Evolutionary conservation across 2,797 vertebrate species (phyloP).

Genomic region (Balearica regulorum): DNA sequence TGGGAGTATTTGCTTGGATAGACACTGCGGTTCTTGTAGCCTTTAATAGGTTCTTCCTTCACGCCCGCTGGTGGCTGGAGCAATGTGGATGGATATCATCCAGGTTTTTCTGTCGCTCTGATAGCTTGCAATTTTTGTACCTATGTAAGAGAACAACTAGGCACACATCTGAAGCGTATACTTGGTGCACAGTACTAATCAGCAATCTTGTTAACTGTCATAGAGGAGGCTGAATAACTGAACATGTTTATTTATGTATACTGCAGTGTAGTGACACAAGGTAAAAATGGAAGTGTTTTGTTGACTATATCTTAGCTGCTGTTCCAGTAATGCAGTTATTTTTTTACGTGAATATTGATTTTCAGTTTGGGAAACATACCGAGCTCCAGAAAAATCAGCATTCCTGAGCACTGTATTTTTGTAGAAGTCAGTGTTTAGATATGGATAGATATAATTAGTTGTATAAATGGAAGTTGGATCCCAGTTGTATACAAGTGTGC

Average conservation of each 20-base stretch:
- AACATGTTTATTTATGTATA: conserved; percentile 22
- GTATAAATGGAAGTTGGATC: background rate
- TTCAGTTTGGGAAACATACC: background rate
- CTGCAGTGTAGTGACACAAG: background rate
- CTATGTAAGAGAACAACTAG: background rate
- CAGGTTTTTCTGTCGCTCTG: background rate
- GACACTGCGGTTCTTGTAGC: background rate
- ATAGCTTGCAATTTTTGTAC: background rate
- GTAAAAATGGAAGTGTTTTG: background rate
- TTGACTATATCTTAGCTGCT: background rate
- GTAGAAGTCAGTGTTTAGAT: background rate
- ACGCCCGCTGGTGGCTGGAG: background rate
- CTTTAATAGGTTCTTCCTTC: background rate
- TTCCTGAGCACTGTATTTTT: background rate
- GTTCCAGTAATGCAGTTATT: background rate
- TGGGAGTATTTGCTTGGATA: background rate
- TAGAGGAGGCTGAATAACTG: background rate
- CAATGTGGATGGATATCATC: background rate
- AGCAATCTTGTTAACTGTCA: conserved; percentile 5
- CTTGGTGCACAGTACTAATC: background rate
- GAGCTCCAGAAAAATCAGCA: background rate
- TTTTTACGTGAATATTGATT: background rate
- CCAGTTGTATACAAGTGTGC: background rate
- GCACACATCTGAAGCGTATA: background rate
- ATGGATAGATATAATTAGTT: too few species aligned